These are phyloP conservation scores for Exephanes ischioxanthus DNA, from an alignment of 2,888 invertebrate species.

Conservation along the genomic window DNA sequence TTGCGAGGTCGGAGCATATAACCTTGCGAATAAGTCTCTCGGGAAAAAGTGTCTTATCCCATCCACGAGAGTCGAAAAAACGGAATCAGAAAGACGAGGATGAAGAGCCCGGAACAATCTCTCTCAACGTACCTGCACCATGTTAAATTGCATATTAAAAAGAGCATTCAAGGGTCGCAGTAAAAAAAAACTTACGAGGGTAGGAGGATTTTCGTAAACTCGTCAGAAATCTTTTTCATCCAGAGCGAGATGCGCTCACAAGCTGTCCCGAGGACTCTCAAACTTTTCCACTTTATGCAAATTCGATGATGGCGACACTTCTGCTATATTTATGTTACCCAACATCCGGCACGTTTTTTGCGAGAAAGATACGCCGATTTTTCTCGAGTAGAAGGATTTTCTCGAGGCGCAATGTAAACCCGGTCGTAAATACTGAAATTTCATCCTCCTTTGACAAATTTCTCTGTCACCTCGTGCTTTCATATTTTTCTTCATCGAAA, in stretches of 20 bases:
- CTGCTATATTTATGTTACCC: neutral
- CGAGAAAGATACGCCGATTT: neutral
- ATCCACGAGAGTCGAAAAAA: neutral
- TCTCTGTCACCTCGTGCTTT: neutral
- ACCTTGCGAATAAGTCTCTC: conserved; percentile 7
- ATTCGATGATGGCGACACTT: neutral
- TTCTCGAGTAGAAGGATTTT: neutral
- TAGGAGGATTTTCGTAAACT: neutral
- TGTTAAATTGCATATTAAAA: conserved; percentile 26
- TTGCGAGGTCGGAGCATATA: neutral
- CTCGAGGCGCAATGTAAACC: neutral
- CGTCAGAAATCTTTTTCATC: conserved; percentile 4
- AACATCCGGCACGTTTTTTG: neutral
- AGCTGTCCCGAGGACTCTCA: conserved; percentile 27
- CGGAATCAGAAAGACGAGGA: neutral
- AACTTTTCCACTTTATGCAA: conserved; percentile 23
- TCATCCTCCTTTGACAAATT: neutral
- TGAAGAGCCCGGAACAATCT: conserved; percentile 4
- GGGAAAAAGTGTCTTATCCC: neutral
- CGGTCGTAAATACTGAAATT: neutral
- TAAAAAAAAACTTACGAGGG: neutral
- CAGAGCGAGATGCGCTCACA: neutral
- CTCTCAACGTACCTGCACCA: neutral
- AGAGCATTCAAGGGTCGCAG: conserved; percentile 1
- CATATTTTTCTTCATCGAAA: neutral